Base-by-base conservation (phyloP, 2,888 invertebrate species). In the Dryobotodes eremita region DNA sequence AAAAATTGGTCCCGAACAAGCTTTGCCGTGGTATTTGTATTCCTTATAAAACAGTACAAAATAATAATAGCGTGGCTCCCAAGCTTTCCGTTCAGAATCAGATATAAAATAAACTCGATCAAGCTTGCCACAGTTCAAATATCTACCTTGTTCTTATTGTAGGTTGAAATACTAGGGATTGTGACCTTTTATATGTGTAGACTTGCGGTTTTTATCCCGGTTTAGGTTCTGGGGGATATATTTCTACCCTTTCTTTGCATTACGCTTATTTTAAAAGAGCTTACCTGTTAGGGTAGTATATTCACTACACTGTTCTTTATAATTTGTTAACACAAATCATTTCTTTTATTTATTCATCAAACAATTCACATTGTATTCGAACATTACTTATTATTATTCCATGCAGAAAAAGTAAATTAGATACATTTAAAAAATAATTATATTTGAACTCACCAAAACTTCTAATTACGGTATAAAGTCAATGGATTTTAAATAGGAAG, bases 21-120 rank as follows among this genome's bases (percentile, higher is more conserved):
- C 23, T 65, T 26, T 1, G 11, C 26, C 11, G 23, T 6, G 13
- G 50, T 64, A 36, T 69, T 72, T 72, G 62, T 61, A 61, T 66
- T 53, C 61, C 3, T 42, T 72, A 20, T 57, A 50, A 71, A 83
- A 79, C 36, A 70, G 62, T 71, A 84, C 55, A 64, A 83, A 68
- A 46, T 10, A 48, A 71, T 42, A 68, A 5, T 55, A 46, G n/a
- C 53, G 50, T 42, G 0, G n/a, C 53, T 69, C 5, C n/a, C 26
- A 69, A 64, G 68, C 68, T 69, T 71, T 71, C 42, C 64, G 70
- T 50, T 83, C 55, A 65, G 61, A 64, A 62, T 64, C 68, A 61
- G 71, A 84, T 75, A 71, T 68, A 80, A 83, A 79, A 83, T 84
- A 84, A 83, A 84, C 64, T 80, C 75, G 79, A 64, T 75, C 36